phyloP scores from a whole-genome alignment of 2,888 invertebrate genomes.

The Tenthredo livida region DNA sequence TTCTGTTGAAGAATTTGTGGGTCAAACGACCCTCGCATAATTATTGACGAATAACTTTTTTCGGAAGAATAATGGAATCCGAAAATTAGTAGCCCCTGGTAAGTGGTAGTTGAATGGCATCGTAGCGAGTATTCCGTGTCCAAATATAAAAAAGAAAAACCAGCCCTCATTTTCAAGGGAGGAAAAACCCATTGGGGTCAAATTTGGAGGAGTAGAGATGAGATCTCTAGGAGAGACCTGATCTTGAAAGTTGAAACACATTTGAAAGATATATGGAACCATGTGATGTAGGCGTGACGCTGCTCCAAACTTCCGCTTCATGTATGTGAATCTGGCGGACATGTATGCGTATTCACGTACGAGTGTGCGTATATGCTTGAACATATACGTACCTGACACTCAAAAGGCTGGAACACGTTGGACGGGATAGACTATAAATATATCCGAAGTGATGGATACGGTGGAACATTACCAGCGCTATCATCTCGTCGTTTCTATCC shows the following conservation, averaged over 20 bases:
- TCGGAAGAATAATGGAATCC: background rate
- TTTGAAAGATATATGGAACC: background rate
- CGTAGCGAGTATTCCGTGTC: background rate
- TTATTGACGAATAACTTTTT: background rate
- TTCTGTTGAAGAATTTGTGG: background rate
- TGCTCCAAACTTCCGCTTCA: conserved; percentile 16
- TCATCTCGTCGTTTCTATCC: conserved; percentile 24
- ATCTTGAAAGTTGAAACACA: conserved; percentile 9
- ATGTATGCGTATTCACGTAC: background rate
- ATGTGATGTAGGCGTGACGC: conserved; percentile 17
- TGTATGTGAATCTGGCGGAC: background rate
- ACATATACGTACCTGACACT: background rate
- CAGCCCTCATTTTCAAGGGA: background rate
- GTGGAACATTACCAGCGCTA: conserved; percentile 24
- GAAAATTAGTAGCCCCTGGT: background rate
- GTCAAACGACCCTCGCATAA: background rate
- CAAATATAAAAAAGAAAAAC: background rate
- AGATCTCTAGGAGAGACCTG: background rate
- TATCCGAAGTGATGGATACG: conserved; percentile 46
- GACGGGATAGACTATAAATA: conserved; percentile 48
- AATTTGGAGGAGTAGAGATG: background rate
- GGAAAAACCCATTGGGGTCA: background rate
- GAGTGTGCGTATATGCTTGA: background rate
- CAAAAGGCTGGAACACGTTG: conserved; percentile 16
- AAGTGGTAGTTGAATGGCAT: background rate